phyloP scores from a whole-genome alignment of 2,888 invertebrate species.

The Tanytarsus gracilentus region DNA sequence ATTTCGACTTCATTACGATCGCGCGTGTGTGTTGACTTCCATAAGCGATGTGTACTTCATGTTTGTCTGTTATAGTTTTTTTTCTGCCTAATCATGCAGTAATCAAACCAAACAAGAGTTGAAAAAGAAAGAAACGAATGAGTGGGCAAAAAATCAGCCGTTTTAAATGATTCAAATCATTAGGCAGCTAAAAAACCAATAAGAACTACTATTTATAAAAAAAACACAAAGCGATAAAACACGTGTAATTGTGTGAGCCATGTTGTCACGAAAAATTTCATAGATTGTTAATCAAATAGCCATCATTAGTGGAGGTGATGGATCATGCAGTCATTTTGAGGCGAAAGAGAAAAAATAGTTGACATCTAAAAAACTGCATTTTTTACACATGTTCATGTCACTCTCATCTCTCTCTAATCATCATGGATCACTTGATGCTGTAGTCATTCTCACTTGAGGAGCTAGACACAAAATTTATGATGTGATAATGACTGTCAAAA shows the following conservation, averaged over 20 bases:
- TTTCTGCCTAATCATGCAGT: slow-evolving; percentile 17
- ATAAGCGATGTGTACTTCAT: background rate
- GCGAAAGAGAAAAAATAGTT: background rate
- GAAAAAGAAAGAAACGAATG: slow-evolving; percentile 12
- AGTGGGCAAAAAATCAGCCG: slow-evolving; percentile 11
- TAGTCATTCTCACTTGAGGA: no score
- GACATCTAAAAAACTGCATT: slow-evolving; percentile 1
- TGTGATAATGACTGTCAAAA: slow-evolving; percentile 25
- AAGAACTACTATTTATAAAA: background rate
- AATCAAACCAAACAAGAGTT: slow-evolving; percentile 20
- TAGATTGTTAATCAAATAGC: background rate
- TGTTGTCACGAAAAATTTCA: background rate
- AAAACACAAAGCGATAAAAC: slow-evolving; percentile 14
- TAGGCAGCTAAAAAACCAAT: slow-evolving; percentile 11
- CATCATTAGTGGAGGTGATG: background rate
- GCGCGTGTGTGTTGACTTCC: background rate
- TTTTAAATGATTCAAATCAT: slow-evolving; percentile 19
- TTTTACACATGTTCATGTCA: slow-evolving; percentile 8
- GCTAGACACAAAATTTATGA: slow-evolving; percentile 13
- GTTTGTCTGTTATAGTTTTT: background rate
- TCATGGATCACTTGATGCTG: no score
- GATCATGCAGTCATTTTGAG: background rate
- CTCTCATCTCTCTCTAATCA: background rate
- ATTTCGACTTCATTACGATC: no score
- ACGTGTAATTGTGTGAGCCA: slow-evolving; percentile 3